Evolutionary conservation across 1,140 invertebrate genomes (phyloP), one percentile per base, ranked within the genome.

Genomic region (Bicyclus anynana): DNA sequence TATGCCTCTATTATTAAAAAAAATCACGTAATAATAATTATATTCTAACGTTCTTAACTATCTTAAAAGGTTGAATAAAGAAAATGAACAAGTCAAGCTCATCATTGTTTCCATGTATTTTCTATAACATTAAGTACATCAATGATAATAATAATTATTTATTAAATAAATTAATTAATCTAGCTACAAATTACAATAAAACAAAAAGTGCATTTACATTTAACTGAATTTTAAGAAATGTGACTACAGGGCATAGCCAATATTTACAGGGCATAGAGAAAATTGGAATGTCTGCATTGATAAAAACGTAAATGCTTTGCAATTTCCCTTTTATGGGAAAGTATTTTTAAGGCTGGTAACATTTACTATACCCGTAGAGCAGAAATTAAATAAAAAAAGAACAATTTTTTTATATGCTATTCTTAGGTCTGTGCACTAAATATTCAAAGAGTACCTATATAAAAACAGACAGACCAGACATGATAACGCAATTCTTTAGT

Each of bases 71-170:
- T n/a, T 9, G n/a, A 35, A 4, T 12, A 18, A 37, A 20, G 16
- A 38, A 62, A 57, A 67, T 23, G 48, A 48, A 35, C 42, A 48
- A 44, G 33, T 62, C 54, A 80, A 77, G 75, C 77, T 14, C 13
- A 16, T 80, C 72, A 73, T n/a, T 65, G 57, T 68, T 69, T 64
- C 64, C 66, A 71, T 80, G 68, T 80, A 76, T 71, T 77, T 60
- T 72, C 55, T 61, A 65, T 72, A 75, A 81, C 74, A 74, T 77
- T 81, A 79, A 81, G 72, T 81, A 81, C 76, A 74, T 65, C 59
- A 56, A 60, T 67, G 55, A 63, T 59, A 56, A 40, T 33, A 33
- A 33, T 33, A 33, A 33, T 33, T 33, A 7, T 33, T 33, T 33
- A 33, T 33, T 33, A 33, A 80, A 74, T 72, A 74, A 77, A 77